Evolutionary conservation across 2,888 invertebrate genomes (phyloP).

Genomic region (Pheosia gnoma): DNA sequence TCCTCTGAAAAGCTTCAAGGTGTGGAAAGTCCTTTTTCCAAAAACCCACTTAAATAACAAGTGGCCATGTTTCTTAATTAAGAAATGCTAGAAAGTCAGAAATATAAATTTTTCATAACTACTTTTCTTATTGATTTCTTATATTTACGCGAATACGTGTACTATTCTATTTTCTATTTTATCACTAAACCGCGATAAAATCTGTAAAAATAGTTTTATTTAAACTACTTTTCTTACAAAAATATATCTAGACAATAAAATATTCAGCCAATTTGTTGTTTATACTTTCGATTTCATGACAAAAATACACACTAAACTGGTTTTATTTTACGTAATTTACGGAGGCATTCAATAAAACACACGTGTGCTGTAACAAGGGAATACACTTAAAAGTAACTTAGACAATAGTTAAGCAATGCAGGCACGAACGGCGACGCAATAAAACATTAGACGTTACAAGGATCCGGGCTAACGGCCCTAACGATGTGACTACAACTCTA

Average conservation of each 20-base stretch:
- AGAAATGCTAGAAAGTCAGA: not conserved
- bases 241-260: not conserved
- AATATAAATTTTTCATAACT: not conserved
- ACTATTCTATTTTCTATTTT: too few relatives aligned
- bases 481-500: slow-evolving; percentile 21
- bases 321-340: slow-evolving; percentile 40
- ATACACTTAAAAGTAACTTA: slow-evolving; percentile 58
- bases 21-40: too few relatives aligned
- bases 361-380: slow-evolving; percentile 70
- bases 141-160: too few relatives aligned
- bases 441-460: slow-evolving; percentile 61
- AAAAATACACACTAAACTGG: slow-evolving; percentile 28
- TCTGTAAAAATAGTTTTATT: too few relatives aligned
- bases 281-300: slow-evolving; percentile 33
- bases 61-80: too few relatives aligned
- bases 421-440: slow-evolving; percentile 34
- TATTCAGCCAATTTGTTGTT: not conserved
- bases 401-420: slow-evolving; percentile 19
- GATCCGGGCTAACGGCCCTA: slow-evolving; percentile 78
- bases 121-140: not conserved
- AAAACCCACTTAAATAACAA: too few relatives aligned
- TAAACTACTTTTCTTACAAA: too few relatives aligned
- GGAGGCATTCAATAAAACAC: slow-evolving; percentile 45
- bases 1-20: too few relatives aligned
- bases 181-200: too few relatives aligned